Evolutionary conservation across 2,113 vertebrate genomes (phyloP).

Genomic region (Martes martes): DNA sequence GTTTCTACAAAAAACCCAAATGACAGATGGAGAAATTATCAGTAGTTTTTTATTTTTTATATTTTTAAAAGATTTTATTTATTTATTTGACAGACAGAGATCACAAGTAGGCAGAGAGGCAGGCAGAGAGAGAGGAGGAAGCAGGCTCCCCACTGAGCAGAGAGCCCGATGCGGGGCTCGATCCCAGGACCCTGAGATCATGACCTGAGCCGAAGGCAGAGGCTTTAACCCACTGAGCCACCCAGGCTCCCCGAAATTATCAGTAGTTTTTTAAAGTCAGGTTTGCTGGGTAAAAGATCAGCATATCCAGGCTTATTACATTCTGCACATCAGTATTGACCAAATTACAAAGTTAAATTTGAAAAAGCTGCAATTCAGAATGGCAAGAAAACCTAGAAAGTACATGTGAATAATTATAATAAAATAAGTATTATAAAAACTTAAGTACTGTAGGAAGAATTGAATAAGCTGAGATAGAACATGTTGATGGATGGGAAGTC

Average conservation of each 20-base stretch:
- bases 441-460: not conserved
- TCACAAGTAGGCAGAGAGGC: no score
- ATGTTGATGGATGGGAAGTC: not conserved
- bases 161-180: no score
- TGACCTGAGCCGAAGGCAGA: no score
- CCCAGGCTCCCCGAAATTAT: not conserved
- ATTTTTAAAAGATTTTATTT: no score
- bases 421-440: not conserved
- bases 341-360: not conserved
- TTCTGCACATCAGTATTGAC: not conserved
- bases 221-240: no score
- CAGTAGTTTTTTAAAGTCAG: not conserved
- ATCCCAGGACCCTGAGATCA: no score
- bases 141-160: no score
- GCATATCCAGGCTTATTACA: not conserved
- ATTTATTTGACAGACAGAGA: no score
- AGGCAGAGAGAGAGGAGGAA: no score
- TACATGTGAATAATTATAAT: not conserved
- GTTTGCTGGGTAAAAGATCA: not conserved
- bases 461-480: not conserved
- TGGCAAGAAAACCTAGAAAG: not conserved
- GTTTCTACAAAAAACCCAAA: not conserved
- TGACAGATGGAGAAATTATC: not conserved
- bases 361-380: not conserved
- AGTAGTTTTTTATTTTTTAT: not conserved